Conservation (phyloP, 2,113 vertebrate species). For the Chionis minor region DNA sequence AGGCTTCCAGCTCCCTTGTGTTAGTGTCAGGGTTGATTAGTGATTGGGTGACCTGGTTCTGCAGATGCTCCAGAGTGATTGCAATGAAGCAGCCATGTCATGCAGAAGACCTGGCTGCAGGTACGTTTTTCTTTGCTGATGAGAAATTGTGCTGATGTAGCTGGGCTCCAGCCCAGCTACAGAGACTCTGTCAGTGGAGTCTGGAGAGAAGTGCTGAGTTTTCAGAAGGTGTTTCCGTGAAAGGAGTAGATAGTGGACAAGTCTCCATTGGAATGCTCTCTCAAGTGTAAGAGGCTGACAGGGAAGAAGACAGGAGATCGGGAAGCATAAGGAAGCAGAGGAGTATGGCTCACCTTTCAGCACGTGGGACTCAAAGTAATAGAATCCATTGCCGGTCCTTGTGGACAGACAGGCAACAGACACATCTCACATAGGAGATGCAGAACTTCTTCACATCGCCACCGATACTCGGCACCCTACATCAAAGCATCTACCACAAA, state of each 20-base stretch:
- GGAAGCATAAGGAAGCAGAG: background rate
- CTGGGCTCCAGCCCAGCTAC: background rate
- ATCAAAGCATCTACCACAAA: background rate
- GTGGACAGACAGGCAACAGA: background rate
- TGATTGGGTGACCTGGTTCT: background rate
- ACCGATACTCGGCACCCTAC: background rate
- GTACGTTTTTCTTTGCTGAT: background rate
- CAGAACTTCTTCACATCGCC: background rate
- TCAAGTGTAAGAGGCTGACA: background rate
- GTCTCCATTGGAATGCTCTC: background rate
- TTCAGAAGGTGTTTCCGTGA: background rate
- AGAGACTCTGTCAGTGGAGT: background rate
- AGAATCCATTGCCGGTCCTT: background rate
- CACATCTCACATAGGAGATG: background rate
- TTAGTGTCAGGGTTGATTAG: background rate
- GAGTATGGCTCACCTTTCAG: background rate
- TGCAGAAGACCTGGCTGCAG: background rate
- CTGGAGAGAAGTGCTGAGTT: background rate
- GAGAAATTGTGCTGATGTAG: background rate
- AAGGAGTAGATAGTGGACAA: background rate
- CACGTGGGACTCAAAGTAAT: background rate
- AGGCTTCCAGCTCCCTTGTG: background rate
- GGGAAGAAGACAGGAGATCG: background rate
- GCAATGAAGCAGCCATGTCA: background rate
- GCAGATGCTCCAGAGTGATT: background rate